phyloP scores from a whole-genome alignment of 2,888 invertebrate genomes.

The Dermolepida albohirtum region DNA sequence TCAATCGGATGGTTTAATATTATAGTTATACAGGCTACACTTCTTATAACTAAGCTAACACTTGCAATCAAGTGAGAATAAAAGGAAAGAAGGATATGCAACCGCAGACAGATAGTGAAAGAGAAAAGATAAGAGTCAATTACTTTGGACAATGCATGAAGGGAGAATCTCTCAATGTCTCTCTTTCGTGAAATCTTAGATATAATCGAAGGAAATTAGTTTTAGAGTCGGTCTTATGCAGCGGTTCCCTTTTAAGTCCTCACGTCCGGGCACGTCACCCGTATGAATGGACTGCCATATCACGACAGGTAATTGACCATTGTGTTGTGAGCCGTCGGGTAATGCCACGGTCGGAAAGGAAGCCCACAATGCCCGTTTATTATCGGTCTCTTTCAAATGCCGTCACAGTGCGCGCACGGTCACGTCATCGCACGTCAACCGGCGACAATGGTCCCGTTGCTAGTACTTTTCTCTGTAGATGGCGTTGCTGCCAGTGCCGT shows the following conservation, averaged over 20 bases:
- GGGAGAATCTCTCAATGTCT: slow-evolving; percentile 33
- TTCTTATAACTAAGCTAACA: too few relatives aligned
- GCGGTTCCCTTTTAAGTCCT: slow-evolving; percentile 53
- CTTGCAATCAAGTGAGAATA: too few relatives aligned
- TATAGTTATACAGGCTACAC: too few relatives aligned
- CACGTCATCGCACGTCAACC: slow-evolving; percentile 61
- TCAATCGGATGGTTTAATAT: too few relatives aligned
- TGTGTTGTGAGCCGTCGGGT: slow-evolving; percentile 53
- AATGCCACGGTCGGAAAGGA: slow-evolving; percentile 59
- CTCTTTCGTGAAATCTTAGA: slow-evolving; percentile 52
- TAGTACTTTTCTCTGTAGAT: slow-evolving; percentile 48
- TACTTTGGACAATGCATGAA: slow-evolving; percentile 24
- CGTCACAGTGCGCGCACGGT: slow-evolving; percentile 58
- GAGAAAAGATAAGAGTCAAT: slow-evolving; percentile 26
- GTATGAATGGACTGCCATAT: slow-evolving; percentile 57
- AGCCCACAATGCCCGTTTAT: slow-evolving; percentile 62
- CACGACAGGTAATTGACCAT: slow-evolving; percentile 64
- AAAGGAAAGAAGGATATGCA: too few relatives aligned
- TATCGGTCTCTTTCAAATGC: slow-evolving; percentile 61
- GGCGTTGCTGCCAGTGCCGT: not conserved
- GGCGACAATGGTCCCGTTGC: slow-evolving; percentile 55
- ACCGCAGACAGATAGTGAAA: not conserved
- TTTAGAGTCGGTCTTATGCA: slow-evolving; percentile 47
- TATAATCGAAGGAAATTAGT: slow-evolving; percentile 57
- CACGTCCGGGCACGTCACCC: slow-evolving; percentile 50